These are phyloP conservation scores for Drosophila nigromelanica DNA, from an alignment of 1,140 invertebrate genomes.

Conservation along the genomic window DNA sequence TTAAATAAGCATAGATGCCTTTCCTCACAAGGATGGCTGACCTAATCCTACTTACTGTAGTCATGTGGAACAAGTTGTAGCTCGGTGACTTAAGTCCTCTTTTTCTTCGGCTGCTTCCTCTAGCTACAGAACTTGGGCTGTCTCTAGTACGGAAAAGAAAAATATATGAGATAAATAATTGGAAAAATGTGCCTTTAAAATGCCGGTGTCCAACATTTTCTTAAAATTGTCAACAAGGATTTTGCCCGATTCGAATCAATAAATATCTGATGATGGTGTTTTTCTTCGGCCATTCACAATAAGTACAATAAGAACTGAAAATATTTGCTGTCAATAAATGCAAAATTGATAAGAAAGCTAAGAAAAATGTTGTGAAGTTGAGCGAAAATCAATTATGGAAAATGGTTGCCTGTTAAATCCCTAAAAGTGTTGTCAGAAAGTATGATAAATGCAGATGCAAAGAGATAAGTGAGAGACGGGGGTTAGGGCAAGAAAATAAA, in stretches of 20 bases:
- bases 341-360: constrained; percentile 58
- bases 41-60: too few species aligned
- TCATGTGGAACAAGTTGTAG: too few species aligned
- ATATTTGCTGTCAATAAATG: constrained; percentile 61
- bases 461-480: not conserved
- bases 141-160: too few species aligned
- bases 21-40: too few species aligned
- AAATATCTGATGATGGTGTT: constrained; percentile 23
- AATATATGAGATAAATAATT: not conserved
- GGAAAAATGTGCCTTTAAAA: not conserved
- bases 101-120: too few species aligned
- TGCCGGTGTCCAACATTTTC: not conserved
- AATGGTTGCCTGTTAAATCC: constrained; percentile 12
- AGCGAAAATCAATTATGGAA: constrained; percentile 57
- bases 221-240: not conserved
- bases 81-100: too few species aligned
- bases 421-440: constrained; percentile 27
- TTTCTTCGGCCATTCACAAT: not conserved
- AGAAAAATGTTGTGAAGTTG: constrained; percentile 4
- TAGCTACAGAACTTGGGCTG: too few species aligned
- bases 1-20: too few species aligned
- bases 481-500: not conserved
- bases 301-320: not conserved
- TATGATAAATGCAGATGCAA: constrained; percentile 40
- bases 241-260: constrained; percentile 1